Percentiles rank a stretch among this genome's conserved stretches.
Conservation (phyloP, 2,888 invertebrate species). For the Gisinianus flammeolus region DNA sequence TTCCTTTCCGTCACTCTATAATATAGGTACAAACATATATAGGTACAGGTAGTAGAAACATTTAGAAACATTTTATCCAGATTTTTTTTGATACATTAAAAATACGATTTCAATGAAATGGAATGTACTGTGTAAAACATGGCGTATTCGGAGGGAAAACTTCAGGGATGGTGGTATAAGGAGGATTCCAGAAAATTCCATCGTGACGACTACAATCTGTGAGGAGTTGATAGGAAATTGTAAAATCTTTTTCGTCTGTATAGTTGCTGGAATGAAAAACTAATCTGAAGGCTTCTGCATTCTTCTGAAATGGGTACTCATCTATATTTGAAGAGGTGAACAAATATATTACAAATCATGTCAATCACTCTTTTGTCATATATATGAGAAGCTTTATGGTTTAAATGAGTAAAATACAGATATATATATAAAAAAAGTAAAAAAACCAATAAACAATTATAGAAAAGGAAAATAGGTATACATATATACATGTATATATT, state of each 20-base stretch:
- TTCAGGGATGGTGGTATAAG: constrained; percentile 59
- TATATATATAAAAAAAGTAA: neutral
- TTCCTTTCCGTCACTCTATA: constrained; percentile 59
- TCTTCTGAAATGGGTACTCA: constrained; percentile 60
- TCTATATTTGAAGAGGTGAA: constrained; percentile 51
- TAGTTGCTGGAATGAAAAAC: constrained; percentile 58
- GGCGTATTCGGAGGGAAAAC: constrained; percentile 53
- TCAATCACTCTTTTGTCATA: too few species aligned
- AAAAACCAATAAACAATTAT: too few species aligned
- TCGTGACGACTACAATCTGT: constrained; percentile 52
- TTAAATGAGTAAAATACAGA: too few species aligned
- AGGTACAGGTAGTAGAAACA: neutral
- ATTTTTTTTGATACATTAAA: too few species aligned
- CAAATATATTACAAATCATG: neutral
- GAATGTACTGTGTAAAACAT: constrained; percentile 60
- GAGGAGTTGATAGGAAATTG: constrained; percentile 58
- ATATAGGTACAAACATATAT: too few species aligned
- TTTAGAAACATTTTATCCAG: too few species aligned
- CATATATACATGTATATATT: too few species aligned
- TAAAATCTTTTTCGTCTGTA: constrained; percentile 55
- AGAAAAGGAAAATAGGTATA: too few species aligned
- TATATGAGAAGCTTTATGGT: too few species aligned
- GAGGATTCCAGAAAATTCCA: constrained; percentile 59
- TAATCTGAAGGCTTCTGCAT: constrained; percentile 59
- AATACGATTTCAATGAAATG: too few species aligned